Conservation (phyloP, 2,113 vertebrate genomes). For the Asarcornis scutulata region DNA sequence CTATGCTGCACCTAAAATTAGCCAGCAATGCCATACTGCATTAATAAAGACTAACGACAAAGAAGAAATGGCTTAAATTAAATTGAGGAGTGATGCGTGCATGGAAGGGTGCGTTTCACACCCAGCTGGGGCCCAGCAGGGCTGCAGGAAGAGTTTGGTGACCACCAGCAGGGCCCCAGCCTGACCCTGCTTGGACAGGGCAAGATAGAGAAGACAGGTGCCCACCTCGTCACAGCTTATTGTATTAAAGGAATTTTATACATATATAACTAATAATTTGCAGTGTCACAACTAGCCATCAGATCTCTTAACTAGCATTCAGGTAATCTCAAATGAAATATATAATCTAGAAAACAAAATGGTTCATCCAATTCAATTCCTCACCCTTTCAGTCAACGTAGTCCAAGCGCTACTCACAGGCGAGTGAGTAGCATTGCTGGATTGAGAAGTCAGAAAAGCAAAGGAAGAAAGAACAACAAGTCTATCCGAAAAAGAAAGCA, state of each 20-base stretch:
- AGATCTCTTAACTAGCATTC: not conserved
- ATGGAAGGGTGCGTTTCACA: not conserved
- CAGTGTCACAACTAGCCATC: not conserved
- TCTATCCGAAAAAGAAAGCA: not conserved
- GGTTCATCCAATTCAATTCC: not conserved
- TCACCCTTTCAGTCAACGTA: not conserved
- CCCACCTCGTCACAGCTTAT: not conserved
- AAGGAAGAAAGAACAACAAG: not conserved
- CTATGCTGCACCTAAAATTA: constrained; percentile 29
- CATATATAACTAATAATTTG: not conserved
- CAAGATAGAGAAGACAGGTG: not conserved
- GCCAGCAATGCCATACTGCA: constrained; percentile 15
- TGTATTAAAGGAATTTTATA: no score
- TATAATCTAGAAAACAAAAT: not conserved
- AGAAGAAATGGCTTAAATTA: constrained; percentile 32
- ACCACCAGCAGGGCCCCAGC: not conserved
- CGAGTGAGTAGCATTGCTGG: not conserved
- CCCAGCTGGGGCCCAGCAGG: not conserved
- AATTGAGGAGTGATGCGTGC: not conserved
- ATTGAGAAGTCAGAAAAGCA: not conserved
- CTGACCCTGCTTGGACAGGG: not conserved
- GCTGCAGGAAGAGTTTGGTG: not conserved
- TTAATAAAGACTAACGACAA: constrained; percentile 30
- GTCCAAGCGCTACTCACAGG: not conserved
- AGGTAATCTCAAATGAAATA: not conserved